Percentiles rank a stretch among this genome's conserved stretches.
phyloP scores from a whole-genome alignment of 2,888 invertebrate species.

The Hirtodrosophila cameraria region DNA sequence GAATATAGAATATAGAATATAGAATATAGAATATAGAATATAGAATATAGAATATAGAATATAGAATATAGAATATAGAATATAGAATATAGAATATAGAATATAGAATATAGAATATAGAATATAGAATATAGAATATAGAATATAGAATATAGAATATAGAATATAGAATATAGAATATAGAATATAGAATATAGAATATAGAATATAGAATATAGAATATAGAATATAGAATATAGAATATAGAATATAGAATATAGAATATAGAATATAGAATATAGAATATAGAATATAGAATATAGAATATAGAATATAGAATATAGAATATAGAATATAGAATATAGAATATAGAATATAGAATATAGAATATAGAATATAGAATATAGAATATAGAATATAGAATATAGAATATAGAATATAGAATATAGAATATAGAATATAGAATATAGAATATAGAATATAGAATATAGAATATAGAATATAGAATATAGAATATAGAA shows the following conservation, averaged over 20 bases:
- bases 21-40: background rate
- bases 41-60: background rate
- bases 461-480: background rate
- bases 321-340: background rate
- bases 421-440: background rate
- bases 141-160: background rate
- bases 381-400: background rate
- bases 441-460: background rate
- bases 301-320: background rate
- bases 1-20: constrained; percentile 1
- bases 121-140: background rate
- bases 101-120: background rate
- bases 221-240: background rate
- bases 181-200: background rate
- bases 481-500: background rate
- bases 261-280: background rate
- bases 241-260: background rate
- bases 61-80: background rate
- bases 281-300: background rate
- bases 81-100: background rate
- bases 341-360: background rate
- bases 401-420: background rate
- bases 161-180: background rate
- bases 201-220: background rate
- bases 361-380: background rate